These are phyloP conservation scores for Apaloderma vittatum DNA, from an alignment of 2,113 vertebrate genomes.

Conservation along the genomic window DNA sequence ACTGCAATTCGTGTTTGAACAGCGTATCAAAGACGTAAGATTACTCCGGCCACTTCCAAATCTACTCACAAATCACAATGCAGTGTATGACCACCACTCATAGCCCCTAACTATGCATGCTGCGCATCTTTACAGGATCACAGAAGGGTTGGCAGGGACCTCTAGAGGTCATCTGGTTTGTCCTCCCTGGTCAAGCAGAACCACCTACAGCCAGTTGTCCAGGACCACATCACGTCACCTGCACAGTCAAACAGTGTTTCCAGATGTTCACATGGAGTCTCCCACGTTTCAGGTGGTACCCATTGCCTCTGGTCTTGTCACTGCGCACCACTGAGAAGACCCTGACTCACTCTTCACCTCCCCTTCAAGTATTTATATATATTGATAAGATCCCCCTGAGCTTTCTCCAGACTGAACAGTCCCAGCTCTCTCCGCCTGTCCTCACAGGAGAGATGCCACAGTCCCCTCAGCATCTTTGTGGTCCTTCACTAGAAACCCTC, in stretches of 20 bases:
- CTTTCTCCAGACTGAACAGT: not conserved
- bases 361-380: not conserved
- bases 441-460: not conserved
- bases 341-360: not conserved
- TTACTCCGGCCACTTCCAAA: not conserved
- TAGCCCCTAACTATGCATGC: accelerated
- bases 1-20: not conserved
- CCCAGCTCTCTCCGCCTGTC: not conserved
- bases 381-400: not conserved
- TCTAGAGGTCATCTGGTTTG: not conserved
- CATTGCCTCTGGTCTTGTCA: not conserved
- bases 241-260: too few relatives aligned
- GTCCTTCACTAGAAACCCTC: not conserved
- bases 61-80: not conserved
- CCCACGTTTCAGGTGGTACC: not conserved
- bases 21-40: not conserved
- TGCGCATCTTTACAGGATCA: not conserved
- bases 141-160: not conserved
- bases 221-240: not conserved
- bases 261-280: not conserved
- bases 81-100: not conserved
- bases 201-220: not conserved
- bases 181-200: not conserved
- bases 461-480: not conserved
- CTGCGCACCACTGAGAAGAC: not conserved